These are phyloP conservation scores for Leptatherina wallacei DNA, from an alignment of 2,797 vertebrate species.

Conservation along the genomic window DNA sequence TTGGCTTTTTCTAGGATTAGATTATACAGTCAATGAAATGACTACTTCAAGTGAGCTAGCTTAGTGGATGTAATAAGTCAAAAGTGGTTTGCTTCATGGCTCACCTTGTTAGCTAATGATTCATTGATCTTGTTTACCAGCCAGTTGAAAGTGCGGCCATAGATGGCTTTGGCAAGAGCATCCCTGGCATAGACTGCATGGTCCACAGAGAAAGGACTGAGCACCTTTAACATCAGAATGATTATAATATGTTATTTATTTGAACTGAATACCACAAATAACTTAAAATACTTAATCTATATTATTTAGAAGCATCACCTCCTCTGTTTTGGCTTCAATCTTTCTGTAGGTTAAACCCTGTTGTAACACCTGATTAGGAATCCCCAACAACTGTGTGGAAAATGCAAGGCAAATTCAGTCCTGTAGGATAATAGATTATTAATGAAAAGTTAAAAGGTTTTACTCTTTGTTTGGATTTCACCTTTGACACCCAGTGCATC, in stretches of 20 bases:
- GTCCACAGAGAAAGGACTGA: constrained; percentile 89
- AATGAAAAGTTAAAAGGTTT: neutral
- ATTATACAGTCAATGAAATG: neutral
- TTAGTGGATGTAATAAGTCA: neutral
- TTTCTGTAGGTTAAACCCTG: constrained; percentile 92
- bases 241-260: neutral
- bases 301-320: constrained; percentile 79
- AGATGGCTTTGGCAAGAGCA: constrained; percentile 92
- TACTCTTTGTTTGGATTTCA: constrained; percentile 55
- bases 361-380: constrained; percentile 86
- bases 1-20: neutral
- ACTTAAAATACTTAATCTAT: neutral
- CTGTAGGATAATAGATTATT: neutral
- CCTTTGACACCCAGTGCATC: constrained; percentile 94
- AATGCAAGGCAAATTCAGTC: constrained; percentile 7
- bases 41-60: neutral
- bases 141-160: constrained; percentile 94
- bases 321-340: constrained; percentile 93
- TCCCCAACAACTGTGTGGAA: constrained; percentile 86
- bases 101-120: constrained; percentile 90
- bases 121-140: constrained; percentile 93
- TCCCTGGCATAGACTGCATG: constrained; percentile 91
- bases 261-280: neutral
- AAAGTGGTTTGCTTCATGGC: constrained; percentile 6
- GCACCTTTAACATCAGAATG: constrained; percentile 79